phyloP scores from a whole-genome alignment of 2,113 vertebrate species.

The Morone chrysops region DNA sequence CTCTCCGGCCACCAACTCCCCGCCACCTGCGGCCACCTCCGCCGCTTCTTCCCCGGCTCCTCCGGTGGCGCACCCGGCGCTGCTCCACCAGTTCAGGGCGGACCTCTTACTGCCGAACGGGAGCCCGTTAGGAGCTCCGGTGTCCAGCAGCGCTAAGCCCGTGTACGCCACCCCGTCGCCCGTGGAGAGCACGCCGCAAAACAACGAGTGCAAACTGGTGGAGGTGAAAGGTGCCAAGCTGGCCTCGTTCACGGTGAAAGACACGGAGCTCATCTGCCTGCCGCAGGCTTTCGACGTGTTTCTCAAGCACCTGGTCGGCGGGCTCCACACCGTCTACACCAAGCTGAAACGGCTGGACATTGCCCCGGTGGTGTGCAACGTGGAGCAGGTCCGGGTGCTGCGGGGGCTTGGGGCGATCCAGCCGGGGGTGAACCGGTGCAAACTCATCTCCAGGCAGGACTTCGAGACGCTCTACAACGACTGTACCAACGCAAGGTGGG shows the following conservation, averaged over 20 bases:
- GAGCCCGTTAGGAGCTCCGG: conserved; percentile 68
- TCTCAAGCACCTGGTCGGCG: conserved; percentile 96
- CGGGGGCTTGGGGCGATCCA: conserved; percentile 96
- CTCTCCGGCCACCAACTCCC: conserved; percentile 87
- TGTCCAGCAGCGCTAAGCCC: conserved; percentile 87
- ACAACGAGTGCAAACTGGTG: conserved; percentile 99
- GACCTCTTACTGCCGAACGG: conserved; percentile 85
- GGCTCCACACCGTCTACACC: conserved; percentile 97
- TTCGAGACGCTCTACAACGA: conserved; percentile 97
- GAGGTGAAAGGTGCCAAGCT: conserved; percentile 96
- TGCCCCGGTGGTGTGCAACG: conserved; percentile 96
- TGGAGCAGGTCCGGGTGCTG: conserved; percentile 97
- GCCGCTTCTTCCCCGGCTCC: conserved; percentile 80
- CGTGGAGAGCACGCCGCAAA: conserved; percentile 98
- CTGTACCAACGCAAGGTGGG: conserved; percentile 96
- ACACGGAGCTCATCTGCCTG: conserved; percentile 96
- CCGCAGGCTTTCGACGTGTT: conserved; percentile 98
- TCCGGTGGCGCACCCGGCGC: conserved; percentile 78
- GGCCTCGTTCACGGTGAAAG: conserved; percentile 96
- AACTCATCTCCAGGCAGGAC: conserved; percentile 97
- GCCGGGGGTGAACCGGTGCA: conserved; percentile 97
- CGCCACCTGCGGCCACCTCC: conserved; percentile 81
- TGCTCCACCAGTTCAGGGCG: conserved; percentile 88
- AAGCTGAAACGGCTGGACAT: conserved; percentile 98
- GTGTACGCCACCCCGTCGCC: conserved; percentile 97